Conservation (phyloP, 2,113 vertebrate species). For the Eulemur macaco region DNA sequence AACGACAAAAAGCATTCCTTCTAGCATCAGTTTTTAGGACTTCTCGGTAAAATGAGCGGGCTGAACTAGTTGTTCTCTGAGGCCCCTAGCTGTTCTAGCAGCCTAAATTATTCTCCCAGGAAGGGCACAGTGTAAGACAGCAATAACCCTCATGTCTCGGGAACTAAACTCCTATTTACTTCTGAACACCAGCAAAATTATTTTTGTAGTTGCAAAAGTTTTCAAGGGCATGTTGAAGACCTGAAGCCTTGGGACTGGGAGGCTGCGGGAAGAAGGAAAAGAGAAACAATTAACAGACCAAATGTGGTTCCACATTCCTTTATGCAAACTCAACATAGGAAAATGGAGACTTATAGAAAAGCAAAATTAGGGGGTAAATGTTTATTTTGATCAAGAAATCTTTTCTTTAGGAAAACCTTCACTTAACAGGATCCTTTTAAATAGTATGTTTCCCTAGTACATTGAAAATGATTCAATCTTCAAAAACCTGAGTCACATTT, state of each 20-base stretch:
- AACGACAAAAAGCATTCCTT: not conserved
- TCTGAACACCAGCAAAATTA: constrained; percentile 23
- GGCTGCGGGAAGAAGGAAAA: not conserved
- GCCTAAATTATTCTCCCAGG: not conserved
- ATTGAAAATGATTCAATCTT: not conserved
- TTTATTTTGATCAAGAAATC: not conserved
- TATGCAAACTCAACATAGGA: not conserved
- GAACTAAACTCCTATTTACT: constrained; percentile 45
- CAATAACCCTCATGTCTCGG: not conserved
- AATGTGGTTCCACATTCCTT: not conserved
- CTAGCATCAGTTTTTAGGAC: not conserved
- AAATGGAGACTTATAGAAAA: not conserved
- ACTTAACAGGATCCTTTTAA: not conserved
- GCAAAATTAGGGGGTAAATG: not conserved
- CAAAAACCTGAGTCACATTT: not conserved
- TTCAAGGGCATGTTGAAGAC: constrained; percentile 38
- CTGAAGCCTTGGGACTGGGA: not conserved
- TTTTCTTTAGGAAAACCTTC: constrained; percentile 26
- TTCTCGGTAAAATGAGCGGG: not conserved
- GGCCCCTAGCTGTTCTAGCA: not conserved
- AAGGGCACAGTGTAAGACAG: not conserved
- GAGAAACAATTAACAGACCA: not conserved
- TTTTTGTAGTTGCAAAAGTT: constrained; percentile 15
- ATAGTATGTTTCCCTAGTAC: not conserved
- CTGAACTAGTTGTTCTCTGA: not conserved